Base-by-base conservation (phyloP, 1,140 invertebrate species). In the Lepidurus packardi region DNA sequence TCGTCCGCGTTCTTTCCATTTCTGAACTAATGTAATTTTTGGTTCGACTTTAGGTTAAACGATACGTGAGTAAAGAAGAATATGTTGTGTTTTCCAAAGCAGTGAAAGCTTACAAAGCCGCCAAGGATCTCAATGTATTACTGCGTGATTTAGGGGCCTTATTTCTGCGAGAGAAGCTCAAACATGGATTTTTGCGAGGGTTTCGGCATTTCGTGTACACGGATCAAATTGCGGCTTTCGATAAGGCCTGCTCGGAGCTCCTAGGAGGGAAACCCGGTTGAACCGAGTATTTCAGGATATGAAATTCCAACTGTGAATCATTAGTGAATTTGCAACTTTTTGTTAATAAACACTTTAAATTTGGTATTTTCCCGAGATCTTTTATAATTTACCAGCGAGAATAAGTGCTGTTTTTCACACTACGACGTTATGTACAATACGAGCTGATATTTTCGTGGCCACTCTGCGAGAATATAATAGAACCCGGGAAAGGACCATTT, bases 131-230 rank as follows among this genome's bases (percentile, higher is more conserved):
- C 16, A 5, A 42, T 25, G 21, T 24, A 44, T 77, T 42, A n/a
- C 44, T 77, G 43, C 21, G 34, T n/a, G 43, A 77, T 77, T 77
- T 25, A 10, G 43, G 43, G 16, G n/a, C 34, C 24, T 16, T 45
- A 9, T 77, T 42, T 42, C 7, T 77, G 45, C 7, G 11, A 73
- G n/a, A 73, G 75, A 77, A 77, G 42, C 43, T 7, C 10, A 77
- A 42, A 43, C 44, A 74, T 43, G 21, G 43, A 21, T 78, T 53
- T 65, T 43, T 73, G 34, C 24, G 13, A 75, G 78, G 73, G 8
- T 78, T 78, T 74, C 73, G 78, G n/a, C 73, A 73, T 34, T 78
- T 78, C 24, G 9, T 78, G 1, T 43, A 44, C 1, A 78, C 44
- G 73, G 73, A 73, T 24, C 41, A 78, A 47, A 47, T 73, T 44